These are phyloP conservation scores for Bombus breviceps DNA, from an alignment of 1,140 invertebrate species.

Conservation along the genomic window DNA sequence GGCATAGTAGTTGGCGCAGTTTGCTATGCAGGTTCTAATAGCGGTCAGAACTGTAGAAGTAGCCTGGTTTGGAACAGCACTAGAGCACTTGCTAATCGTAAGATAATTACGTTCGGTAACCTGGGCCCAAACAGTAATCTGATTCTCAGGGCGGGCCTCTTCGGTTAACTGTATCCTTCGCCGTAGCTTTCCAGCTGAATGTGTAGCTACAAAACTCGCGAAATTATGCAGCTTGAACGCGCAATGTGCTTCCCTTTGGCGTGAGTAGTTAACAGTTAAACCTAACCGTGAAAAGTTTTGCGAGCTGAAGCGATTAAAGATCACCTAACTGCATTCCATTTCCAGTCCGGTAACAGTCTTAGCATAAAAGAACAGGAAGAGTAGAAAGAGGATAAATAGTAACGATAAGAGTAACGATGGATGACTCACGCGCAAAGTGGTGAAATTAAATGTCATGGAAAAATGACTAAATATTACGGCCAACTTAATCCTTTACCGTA, in stretches of 20 bases:
- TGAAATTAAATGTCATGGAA: background rate
- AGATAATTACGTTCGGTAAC: constrained; percentile 62
- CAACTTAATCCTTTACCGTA: no score
- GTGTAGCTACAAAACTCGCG: background rate
- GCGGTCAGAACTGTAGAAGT: constrained; percentile 53
- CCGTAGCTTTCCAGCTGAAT: background rate
- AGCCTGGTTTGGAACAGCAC: background rate
- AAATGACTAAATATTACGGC: no score
- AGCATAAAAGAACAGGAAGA: background rate
- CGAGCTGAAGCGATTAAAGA: background rate
- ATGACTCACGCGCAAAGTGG: background rate
- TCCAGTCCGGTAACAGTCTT: background rate
- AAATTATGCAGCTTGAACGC: background rate
- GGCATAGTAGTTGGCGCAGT: constrained; percentile 27
- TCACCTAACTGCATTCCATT: background rate
- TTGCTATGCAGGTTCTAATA: constrained; percentile 50
- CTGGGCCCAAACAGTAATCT: constrained; percentile 58
- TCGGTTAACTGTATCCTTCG: constrained; percentile 38
- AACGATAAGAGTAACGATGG: background rate
- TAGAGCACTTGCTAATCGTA: constrained; percentile 55
- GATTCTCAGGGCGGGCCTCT: constrained; percentile 47
- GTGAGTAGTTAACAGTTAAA: constrained; percentile 3
- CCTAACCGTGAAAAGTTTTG: background rate
- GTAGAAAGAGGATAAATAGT: background rate
- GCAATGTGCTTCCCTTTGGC: background rate